Conservation (phyloP, 2,888 invertebrate species). For the Suillia variegata region DNA sequence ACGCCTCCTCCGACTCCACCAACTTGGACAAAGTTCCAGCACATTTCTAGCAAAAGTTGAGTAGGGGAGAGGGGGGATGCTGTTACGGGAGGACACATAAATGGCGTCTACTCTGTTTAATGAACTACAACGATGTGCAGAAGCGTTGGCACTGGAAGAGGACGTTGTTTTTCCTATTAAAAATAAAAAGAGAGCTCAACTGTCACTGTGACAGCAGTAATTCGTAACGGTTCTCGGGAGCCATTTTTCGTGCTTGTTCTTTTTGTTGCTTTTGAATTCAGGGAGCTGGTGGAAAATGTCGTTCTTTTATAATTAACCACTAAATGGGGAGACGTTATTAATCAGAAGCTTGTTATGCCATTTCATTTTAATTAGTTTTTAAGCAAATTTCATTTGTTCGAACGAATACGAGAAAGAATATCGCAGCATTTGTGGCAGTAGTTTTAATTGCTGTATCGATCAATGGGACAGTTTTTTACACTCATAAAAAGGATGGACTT, state of each 20-base stretch:
- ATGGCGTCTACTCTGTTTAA: slow-evolving; percentile 43
- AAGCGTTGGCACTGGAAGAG: background rate
- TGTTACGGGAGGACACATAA: slow-evolving; percentile 6
- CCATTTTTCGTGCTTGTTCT: slow-evolving; percentile 3
- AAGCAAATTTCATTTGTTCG: slow-evolving; percentile 43
- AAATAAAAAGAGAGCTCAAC: slow-evolving; percentile 13
- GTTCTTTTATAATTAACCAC: slow-evolving; percentile 56
- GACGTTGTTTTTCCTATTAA: slow-evolving; percentile 27
- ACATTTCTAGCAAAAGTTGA: no score
- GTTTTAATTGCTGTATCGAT: slow-evolving; percentile 56
- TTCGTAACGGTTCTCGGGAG: background rate
- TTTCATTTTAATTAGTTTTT: slow-evolving; percentile 53
- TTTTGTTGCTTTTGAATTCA: no score
- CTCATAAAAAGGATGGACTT: no score
- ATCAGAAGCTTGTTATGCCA: slow-evolving; percentile 53
- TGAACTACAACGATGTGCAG: slow-evolving; percentile 48
- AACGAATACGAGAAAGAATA: no score
- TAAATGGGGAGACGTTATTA: slow-evolving; percentile 45
- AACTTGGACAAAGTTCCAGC: no score
- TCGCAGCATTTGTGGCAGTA: slow-evolving; percentile 41
- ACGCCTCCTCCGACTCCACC: no score
- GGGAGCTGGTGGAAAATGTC: background rate
- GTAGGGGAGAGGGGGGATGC: background rate
- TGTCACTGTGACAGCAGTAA: slow-evolving; percentile 1
- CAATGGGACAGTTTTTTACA: no score